phyloP scores from a whole-genome alignment of 2,888 invertebrate genomes.

The Cephus pygmeus region DNA sequence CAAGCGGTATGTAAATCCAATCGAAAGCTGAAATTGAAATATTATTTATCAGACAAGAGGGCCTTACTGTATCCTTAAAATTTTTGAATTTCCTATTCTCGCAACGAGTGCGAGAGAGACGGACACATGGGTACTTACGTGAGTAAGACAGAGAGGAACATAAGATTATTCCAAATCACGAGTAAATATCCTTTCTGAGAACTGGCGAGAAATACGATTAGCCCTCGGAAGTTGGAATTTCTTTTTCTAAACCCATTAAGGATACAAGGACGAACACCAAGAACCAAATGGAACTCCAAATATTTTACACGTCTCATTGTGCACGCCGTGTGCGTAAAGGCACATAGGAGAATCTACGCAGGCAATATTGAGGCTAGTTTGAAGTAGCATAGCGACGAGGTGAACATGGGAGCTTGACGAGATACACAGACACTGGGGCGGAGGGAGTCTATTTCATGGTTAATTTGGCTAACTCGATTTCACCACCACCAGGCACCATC shows the following conservation, averaged over 20 bases:
- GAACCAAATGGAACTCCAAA: neutral
- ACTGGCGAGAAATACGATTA: neutral
- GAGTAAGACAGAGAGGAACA: neutral
- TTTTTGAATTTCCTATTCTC: neutral
- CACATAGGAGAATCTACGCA: neutral
- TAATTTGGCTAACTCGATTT: slow-evolving; percentile 66
- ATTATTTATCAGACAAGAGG: neutral
- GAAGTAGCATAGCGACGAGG: slow-evolving; percentile 9
- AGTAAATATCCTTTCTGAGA: neutral
- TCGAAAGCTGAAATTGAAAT: neutral
- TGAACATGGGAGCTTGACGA: slow-evolving; percentile 50
- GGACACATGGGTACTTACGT: neutral
- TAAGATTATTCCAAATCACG: neutral
- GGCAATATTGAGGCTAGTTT: neutral
- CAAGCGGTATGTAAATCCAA: neutral
- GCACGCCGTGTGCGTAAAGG: neutral
- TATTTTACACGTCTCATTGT: neutral
- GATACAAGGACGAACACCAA: neutral
- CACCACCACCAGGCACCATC: slow-evolving; percentile 43
- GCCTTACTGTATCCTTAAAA: neutral
- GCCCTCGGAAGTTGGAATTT: neutral
- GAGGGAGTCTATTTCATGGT: slow-evolving; percentile 67
- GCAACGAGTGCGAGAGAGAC: neutral
- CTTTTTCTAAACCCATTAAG: neutral
- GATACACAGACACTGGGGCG: slow-evolving; percentile 58